Conservation (phyloP, 1,140 invertebrate species). For the Hypothenemus hampei region DNA sequence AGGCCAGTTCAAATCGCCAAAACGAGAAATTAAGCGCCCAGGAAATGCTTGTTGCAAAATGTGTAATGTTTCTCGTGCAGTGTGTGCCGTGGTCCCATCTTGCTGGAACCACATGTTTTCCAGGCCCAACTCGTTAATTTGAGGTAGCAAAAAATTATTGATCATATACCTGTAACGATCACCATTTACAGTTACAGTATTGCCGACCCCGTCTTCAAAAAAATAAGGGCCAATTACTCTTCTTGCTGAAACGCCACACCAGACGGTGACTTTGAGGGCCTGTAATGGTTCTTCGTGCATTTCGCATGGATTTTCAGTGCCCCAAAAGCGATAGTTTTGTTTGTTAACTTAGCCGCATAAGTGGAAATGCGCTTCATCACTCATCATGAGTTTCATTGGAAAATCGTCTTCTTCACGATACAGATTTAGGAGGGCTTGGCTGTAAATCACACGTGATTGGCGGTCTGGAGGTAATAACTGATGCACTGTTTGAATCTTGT, state of each 20-base stretch:
- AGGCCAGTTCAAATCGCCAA: slow-evolving; percentile 38
- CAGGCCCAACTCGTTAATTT: slow-evolving; percentile 13
- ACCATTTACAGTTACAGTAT: slow-evolving; percentile 9
- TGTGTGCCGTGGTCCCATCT: slow-evolving; percentile 46
- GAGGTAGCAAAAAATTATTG: slow-evolving; percentile 12
- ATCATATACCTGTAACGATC: slow-evolving; percentile 19
- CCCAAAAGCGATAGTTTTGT: neutral
- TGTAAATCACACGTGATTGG: too few species aligned
- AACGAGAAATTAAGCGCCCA: slow-evolving; percentile 32
- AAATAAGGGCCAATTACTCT: slow-evolving; percentile 29
- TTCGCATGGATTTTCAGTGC: neutral
- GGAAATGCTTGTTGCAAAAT: slow-evolving; percentile 27
- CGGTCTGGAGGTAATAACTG: too few species aligned
- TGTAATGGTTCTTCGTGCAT: neutral
- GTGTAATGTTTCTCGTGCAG: slow-evolving; percentile 19
- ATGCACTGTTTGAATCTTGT: too few species aligned
- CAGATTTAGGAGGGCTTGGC: too few species aligned
- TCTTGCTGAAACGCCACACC: neutral
- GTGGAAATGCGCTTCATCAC: neutral
- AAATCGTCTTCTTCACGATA: neutral
- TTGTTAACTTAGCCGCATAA: too few species aligned
- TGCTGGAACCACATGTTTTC: slow-evolving; percentile 20
- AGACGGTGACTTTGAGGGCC: neutral
- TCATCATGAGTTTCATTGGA: neutral
- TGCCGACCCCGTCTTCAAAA: slow-evolving; percentile 20